These are phyloP conservation scores for Accipiter cooperii DNA, from an alignment of 2,113 vertebrate species.

Conservation along the genomic window DNA sequence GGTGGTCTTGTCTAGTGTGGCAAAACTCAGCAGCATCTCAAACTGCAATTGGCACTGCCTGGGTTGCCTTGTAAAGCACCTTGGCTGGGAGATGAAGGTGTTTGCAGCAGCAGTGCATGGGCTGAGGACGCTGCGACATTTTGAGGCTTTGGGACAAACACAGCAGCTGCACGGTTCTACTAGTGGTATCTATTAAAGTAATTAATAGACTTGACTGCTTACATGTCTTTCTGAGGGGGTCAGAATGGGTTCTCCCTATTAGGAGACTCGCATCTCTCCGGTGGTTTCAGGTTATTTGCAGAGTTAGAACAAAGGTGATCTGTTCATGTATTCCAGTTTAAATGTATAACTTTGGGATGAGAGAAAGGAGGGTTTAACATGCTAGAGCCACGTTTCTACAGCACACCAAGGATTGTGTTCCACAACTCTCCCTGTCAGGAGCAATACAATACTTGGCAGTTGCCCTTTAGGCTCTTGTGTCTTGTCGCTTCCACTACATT, in stretches of 20 bases:
- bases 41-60: fast-evolving
- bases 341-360: neutral
- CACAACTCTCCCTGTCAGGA: neutral
- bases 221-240: fast-evolving
- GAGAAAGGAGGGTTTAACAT: neutral
- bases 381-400: neutral
- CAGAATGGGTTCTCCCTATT: neutral
- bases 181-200: neutral
- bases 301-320: neutral
- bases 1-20: neutral
- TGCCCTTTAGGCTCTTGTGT: neutral
- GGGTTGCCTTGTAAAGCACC: neutral
- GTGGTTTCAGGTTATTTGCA: neutral
- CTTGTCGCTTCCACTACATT: neutral
- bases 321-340: neutral
- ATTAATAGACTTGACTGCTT: neutral
- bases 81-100: fast-evolving
- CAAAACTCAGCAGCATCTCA: neutral
- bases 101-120: neutral
- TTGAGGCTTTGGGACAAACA: neutral
- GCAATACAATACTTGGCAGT: neutral
- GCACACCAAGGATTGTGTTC: neutral
- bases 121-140: neutral
- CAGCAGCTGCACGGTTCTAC: neutral
- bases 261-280: neutral